A percentile compares a stretch with the other conserved stretches of the same genome.
phyloP scores from a whole-genome alignment of 2,888 invertebrate genomes.

The Agonopterix arenella region DNA sequence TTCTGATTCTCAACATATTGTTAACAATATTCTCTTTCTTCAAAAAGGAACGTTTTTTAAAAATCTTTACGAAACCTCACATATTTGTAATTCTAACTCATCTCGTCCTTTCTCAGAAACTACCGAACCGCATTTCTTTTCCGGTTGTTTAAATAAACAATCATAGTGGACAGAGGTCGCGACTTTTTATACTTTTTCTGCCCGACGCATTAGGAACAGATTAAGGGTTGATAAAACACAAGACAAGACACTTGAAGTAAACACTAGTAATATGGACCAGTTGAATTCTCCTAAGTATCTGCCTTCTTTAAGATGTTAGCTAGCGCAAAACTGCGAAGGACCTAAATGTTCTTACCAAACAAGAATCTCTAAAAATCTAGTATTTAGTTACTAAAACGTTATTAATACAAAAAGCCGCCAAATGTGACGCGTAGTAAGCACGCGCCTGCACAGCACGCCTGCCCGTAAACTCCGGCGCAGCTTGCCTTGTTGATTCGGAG shows the following conservation, averaged over 20 bases:
- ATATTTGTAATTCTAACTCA: conserved; percentile 30
- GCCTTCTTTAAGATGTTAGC: no score
- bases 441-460: conserved; percentile 27
- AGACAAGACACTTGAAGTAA: no score
- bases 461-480: conserved; percentile 34
- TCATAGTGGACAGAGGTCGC: conserved; percentile 18
- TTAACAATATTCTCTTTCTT: no score
- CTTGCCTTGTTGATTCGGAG: conserved; percentile 60
- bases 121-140: conserved; percentile 53
- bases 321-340: no score
- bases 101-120: conserved; percentile 59
- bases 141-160: conserved; percentile 34
- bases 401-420: not conserved
- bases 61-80: not conserved
- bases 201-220: no score
- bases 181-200: no score
- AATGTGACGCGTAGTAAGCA: conserved; percentile 16
- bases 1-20: no score
- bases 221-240: no score
- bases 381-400: not conserved
- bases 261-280: no score
- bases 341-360: no score
- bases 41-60: not conserved
- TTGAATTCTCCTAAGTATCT: no score
- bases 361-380: no score